Evolutionary conservation across 1,140 invertebrate species (phyloP).

Genomic region (Zaprionus ghesquierei): DNA sequence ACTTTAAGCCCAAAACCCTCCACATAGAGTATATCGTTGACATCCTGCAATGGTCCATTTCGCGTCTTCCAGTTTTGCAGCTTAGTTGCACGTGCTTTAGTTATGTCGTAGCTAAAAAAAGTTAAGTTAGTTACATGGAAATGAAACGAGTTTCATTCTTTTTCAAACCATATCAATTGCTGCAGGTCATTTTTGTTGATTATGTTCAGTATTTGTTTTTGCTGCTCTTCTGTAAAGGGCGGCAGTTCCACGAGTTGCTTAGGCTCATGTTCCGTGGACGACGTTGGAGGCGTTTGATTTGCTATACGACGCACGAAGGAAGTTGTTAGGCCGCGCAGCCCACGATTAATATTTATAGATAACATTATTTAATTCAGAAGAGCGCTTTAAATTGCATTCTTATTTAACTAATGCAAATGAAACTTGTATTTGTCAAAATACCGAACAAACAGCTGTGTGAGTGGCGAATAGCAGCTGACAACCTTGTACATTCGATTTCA

Average conservation of each 20-base stretch:
- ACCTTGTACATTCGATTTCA: not conserved
- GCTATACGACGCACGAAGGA: not conserved
- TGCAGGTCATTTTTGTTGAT: slow-evolving; percentile 47
- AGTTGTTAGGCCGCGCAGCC: not conserved
- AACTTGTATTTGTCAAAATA: slow-evolving; percentile 10
- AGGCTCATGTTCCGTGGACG: not conserved
- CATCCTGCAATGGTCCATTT: slow-evolving; percentile 53
- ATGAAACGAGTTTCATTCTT: not conserved
- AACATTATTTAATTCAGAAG: slow-evolving; percentile 29
- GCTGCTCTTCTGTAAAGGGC: slow-evolving; percentile 40
- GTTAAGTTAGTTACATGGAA: not conserved
- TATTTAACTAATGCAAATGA: slow-evolving; percentile 17
- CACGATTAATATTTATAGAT: slow-evolving; percentile 3
- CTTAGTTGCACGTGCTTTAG: slow-evolving; percentile 60
- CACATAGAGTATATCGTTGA: slow-evolving; percentile 62
- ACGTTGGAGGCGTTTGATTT: not conserved
- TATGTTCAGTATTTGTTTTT: slow-evolving; percentile 40
- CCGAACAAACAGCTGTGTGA: slow-evolving; percentile 10
- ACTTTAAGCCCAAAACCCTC: slow-evolving; percentile 75
- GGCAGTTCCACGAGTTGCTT: slow-evolving; percentile 32
- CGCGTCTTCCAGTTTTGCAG: slow-evolving; percentile 57
- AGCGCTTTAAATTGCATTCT: not conserved
- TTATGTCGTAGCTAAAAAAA: slow-evolving; percentile 66
- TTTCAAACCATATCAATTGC: slow-evolving; percentile 47
- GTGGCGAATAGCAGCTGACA: not conserved